Evolutionary conservation across 2,888 invertebrate species (phyloP).

Genomic region (Himalopsyche japonica): DNA sequence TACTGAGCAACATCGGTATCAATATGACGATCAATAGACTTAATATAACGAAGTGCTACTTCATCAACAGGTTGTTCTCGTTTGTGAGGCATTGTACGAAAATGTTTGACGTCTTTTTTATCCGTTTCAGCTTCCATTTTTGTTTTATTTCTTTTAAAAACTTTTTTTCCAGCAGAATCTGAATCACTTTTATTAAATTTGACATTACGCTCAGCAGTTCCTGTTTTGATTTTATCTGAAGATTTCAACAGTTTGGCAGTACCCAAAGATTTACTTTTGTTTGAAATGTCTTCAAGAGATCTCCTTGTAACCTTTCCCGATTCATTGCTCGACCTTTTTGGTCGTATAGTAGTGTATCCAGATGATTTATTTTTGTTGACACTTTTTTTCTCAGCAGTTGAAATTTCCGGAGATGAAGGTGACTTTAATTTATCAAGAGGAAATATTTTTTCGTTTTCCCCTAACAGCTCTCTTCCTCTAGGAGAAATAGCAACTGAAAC

Average conservation of each 20-base stretch:
- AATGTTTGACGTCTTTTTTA: slow-evolving; percentile 29
- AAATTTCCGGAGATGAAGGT: slow-evolving; percentile 30
- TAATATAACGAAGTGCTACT: slow-evolving; percentile 11
- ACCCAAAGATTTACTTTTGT: slow-evolving; percentile 43
- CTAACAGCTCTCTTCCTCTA: slow-evolving; percentile 40
- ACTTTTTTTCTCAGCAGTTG: slow-evolving; percentile 9
- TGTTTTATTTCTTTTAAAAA: slow-evolving; percentile 39
- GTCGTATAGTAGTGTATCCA: background rate
- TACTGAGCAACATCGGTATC: slow-evolving; percentile 32
- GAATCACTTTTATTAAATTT: slow-evolving; percentile 44
- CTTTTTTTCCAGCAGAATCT: slow-evolving; percentile 39
- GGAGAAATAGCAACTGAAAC: slow-evolving; percentile 51
- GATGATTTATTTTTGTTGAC: background rate
- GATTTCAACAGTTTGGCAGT: slow-evolving; percentile 31
- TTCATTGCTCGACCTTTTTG: background rate
- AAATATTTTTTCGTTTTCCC: slow-evolving; percentile 36
- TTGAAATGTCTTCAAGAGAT: slow-evolving; percentile 20
- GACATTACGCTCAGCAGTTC: background rate
- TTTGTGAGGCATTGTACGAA: slow-evolving; percentile 5
- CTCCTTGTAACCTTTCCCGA: slow-evolving; percentile 22
- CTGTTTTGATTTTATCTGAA: background rate
- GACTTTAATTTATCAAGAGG: slow-evolving; percentile 22
- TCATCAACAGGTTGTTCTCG: background rate
- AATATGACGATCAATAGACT: slow-evolving; percentile 28
- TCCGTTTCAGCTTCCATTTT: slow-evolving; percentile 40